Evolutionary conservation across 92 coral and sea anemone species (phyloP), one percentile per base, ranked within the genome.

Genomic region (Epizoanthus scotinus): DNA sequence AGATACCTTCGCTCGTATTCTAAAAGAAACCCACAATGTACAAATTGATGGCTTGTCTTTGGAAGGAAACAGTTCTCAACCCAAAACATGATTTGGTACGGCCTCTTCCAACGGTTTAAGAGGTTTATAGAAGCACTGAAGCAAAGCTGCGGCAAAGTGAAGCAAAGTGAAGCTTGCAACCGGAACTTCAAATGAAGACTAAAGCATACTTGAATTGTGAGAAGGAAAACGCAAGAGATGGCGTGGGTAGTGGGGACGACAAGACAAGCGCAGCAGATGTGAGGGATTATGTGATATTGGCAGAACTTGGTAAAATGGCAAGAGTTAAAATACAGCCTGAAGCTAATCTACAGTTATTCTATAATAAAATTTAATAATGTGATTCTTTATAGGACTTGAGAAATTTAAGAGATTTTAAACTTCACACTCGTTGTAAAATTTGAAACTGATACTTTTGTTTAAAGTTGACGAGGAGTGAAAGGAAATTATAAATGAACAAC

Each of bases 241-340:
- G 12, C 12, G 78, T 73, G 12, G 79, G 56, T 49, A 73, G 79
- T 40, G 79, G 79, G 29, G 31, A 18, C 42, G 42, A 73, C 56
- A 44, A 73, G 21, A 55, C 40, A 17, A 26, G 56, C 19, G 79
- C 64, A 55, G 79, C 24, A 31, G 47, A 73, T 28, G 5, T 73
- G 34, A 36, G 65, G 34, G 56, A 73, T 29, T 73, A 73, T n/a
- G 79, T 8, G 64, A 56, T 73, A 73, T 62, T 73, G n/a, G 19
- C 64, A 19, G 79, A 73, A 34, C 60, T 73, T 55, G 14, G 20
- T 7, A 13, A 8, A 20, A 73, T 73, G 79, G 53, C 47, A 17
- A 47, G 52, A 9, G 15, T 47, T 15, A 47, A 5, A 15, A 47
- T 47, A 47, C 52, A 47, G 1, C 52, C 15, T 47, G 52, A 47